Conservation (phyloP, 1,140 invertebrate genomes). For the Sminthurides bifidus region DNA sequence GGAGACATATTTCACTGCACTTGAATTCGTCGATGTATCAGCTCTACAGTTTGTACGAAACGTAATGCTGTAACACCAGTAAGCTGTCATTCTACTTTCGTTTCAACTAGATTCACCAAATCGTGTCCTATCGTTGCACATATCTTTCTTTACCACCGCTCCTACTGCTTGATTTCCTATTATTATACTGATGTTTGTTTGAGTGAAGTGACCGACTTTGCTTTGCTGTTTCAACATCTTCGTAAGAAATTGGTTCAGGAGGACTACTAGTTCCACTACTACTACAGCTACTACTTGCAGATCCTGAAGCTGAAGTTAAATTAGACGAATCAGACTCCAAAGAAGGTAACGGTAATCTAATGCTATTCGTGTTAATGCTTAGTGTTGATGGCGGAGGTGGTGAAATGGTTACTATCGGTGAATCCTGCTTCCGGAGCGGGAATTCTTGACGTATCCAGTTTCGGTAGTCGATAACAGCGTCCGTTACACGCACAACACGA, state of each 20-base stretch:
- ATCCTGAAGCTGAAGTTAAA: neutral
- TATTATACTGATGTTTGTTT: too few relatives aligned
- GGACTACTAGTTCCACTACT: constrained; percentile 21
- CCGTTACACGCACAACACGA: constrained; percentile 79
- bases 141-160: too few relatives aligned
- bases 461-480: constrained; percentile 85
- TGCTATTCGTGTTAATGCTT: neutral
- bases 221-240: too few relatives aligned
- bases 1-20: too few relatives aligned
- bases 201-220: too few relatives aligned
- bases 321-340: constrained; percentile 3
- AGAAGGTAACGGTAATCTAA: neutral
- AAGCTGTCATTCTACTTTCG: too few relatives aligned
- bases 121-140: too few relatives aligned
- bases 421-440: constrained; percentile 9
- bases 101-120: too few relatives aligned
- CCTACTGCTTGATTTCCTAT: too few relatives aligned
- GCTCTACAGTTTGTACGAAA: too few relatives aligned
- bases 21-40: too few relatives aligned
- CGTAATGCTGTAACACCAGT: too few relatives aligned
- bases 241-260: constrained; percentile 14
- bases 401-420: neutral
- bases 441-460: constrained; percentile 38
- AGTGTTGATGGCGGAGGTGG: neutral
- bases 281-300: constrained; percentile 20